Evolutionary conservation across 1,140 invertebrate genomes (phyloP), one percentile per base, ranked within the genome.

Genomic region (Theocolax elegans): DNA sequence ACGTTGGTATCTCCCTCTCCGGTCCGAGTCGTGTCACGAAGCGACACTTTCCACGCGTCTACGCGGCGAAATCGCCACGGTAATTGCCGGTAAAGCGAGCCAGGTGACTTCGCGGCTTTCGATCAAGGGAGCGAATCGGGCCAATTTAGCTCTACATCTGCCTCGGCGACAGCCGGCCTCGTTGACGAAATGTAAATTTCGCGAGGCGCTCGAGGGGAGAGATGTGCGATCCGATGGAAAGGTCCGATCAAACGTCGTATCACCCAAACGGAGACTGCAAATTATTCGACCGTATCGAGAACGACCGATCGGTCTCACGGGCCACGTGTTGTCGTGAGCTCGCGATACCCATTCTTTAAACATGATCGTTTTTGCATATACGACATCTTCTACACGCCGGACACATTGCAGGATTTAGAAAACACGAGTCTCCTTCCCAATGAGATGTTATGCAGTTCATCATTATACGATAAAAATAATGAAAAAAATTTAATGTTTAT

Each of bases 141-240:
- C 49, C 68, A 71, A 71, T 71, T 71, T 71, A 48, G 25, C 17
- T 10, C 49, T 1, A 42, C 68, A 71, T 71, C 68, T 71, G 68
- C 68, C 49, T 35, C 19, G 27, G 19, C 51, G 60, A 59, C 68
- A 64, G 60, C 68, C 60, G 68, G 68, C 49, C 10, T n/a, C 31
- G 54, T 66, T 58, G 60, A 58, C 67, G 67, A 63, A 53, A 70
- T 71, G 51, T 48, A 71, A 64, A 71, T 71, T 67, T 38, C 25
- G 44, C 31, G 17, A 40, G 27, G 15, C 59, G 12, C 42, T 1
- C n/a, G 4, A n/a, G n/a, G 54, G 9, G 29, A 19, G n/a, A n/a
- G n/a, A n/a, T n/a, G n/a, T n/a, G n/a, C n/a, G n/a, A n/a, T n/a
- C n/a, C n/a, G n/a, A n/a, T n/a, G n/a, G n/a, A n/a, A n/a, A n/a